These are phyloP conservation scores for Protonibea diacanthus DNA, from an alignment of 2,797 vertebrate species.

Conservation along the genomic window DNA sequence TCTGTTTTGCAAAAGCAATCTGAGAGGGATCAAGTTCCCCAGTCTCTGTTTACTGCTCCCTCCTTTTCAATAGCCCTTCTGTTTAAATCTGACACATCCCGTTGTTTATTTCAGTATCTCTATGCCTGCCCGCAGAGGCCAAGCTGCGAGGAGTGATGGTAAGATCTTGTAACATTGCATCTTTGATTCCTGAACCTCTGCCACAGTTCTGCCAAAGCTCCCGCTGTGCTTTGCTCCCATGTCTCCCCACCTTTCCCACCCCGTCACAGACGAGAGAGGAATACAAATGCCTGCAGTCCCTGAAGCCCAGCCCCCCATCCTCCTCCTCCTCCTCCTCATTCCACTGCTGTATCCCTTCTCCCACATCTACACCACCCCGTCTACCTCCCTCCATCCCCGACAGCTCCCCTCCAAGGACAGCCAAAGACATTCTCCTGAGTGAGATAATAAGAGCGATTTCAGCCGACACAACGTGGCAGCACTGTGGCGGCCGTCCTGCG, in stretches of 20 bases:
- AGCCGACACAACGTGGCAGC: constrained; percentile 69
- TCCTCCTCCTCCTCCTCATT: constrained; percentile 41
- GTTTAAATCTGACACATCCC: constrained; percentile 33
- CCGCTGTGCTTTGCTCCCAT: constrained; percentile 50
- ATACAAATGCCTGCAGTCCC: constrained; percentile 83
- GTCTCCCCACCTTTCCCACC: constrained; percentile 67
- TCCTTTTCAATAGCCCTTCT: constrained; percentile 24
- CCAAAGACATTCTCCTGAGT: constrained; percentile 82
- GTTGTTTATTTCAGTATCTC: constrained; percentile 57
- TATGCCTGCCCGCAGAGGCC: constrained; percentile 28
- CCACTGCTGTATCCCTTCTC: constrained; percentile 45
- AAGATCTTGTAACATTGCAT: constrained; percentile 63
- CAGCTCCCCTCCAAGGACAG: constrained; percentile 84
- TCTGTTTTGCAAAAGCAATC: constrained; percentile 25
- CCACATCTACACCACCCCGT: constrained; percentile 43
- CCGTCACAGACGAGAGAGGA: constrained; percentile 81
- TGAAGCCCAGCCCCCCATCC: constrained; percentile 54
- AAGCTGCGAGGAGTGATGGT: constrained; percentile 42
- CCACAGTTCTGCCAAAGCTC: constrained; percentile 62
- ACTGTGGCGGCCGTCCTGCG: constrained; percentile 27
- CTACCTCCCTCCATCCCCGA: constrained; percentile 72
- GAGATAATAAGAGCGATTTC: constrained; percentile 77
- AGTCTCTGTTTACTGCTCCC: constrained; percentile 24
- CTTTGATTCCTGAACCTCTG: constrained; percentile 75
- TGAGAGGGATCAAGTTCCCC: constrained; percentile 11